Conservation (phyloP, 2,113 vertebrate genomes). For the Amia ocellicauda region DNA sequence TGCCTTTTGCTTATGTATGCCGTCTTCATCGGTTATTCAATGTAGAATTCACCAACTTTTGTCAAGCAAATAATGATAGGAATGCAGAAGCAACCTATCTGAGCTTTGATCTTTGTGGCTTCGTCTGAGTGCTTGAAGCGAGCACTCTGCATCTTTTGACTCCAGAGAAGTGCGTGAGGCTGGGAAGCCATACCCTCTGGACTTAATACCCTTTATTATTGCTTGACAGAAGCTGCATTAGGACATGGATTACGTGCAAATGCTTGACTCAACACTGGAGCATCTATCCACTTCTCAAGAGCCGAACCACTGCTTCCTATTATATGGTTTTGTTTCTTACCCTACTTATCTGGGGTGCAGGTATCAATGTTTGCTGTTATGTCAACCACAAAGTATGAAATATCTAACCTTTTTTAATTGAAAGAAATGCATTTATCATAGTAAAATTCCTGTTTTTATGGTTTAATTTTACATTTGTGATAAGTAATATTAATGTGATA, state of each 20-base stretch:
- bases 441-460: too few species aligned
- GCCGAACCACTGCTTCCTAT: slow-evolving; percentile 33
- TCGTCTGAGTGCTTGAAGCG: slow-evolving; percentile 36
- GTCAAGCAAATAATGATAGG: slow-evolving; percentile 50
- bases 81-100: slow-evolving; percentile 48
- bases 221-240: slow-evolving; percentile 56
- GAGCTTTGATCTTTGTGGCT: slow-evolving; percentile 48
- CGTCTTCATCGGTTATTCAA: slow-evolving; percentile 45
- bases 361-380: too few species aligned
- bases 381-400: too few species aligned
- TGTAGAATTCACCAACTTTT: slow-evolving; percentile 43
- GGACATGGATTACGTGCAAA: slow-evolving; percentile 42
- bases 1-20: slow-evolving; percentile 34
- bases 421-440: too few species aligned
- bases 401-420: too few species aligned
- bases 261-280: slow-evolving; percentile 24
- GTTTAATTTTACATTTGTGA: too few species aligned
- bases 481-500: too few species aligned
- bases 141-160: slow-evolving; percentile 25
- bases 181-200: slow-evolving; percentile 46
- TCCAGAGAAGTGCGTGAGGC: slow-evolving; percentile 44
- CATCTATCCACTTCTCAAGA: slow-evolving; percentile 21
- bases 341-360: too few species aligned
- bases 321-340: slow-evolving; percentile 21
- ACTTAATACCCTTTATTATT: slow-evolving; percentile 53